Evolutionary conservation across 37 sponge, comb jelly and placozoan species (phyloP).

Genomic region (Chondrosia reniformis): DNA sequence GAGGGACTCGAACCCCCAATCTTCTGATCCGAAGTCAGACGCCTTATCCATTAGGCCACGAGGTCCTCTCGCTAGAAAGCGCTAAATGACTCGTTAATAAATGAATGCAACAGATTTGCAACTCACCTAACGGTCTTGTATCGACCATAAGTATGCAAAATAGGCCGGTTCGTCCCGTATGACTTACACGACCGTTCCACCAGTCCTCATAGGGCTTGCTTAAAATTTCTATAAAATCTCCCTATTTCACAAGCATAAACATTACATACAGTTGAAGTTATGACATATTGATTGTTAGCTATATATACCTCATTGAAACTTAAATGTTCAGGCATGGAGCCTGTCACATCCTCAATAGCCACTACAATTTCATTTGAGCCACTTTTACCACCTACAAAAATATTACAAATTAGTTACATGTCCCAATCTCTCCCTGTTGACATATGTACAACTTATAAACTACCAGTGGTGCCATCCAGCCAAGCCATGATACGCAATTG

Average conservation of each 20-base stretch:
- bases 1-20: constrained; percentile 99
- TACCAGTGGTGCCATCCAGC: constrained; percentile 22
- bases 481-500: constrained; percentile 31
- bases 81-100: background rate
- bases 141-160: constrained; percentile 53
- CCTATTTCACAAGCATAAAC: background rate
- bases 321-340: constrained; percentile 34
- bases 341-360: constrained; percentile 30
- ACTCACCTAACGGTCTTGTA: constrained; percentile 40
- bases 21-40: constrained; percentile 99
- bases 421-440: background rate
- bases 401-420: background rate
- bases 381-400: background rate
- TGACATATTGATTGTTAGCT: background rate
- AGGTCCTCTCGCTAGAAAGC: constrained; percentile 36
- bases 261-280: background rate
- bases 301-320: constrained; percentile 29
- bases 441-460: background rate
- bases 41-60: constrained; percentile 99
- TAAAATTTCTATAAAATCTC: constrained; percentile 40
- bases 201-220: constrained; percentile 47
- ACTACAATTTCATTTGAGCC: constrained; percentile 23
- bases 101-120: too few relatives aligned
- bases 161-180: constrained; percentile 23
- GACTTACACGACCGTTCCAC: constrained; percentile 36